These are phyloP conservation scores for Chalcis sispes DNA, from an alignment of 2,888 invertebrate species.

Conservation along the genomic window DNA sequence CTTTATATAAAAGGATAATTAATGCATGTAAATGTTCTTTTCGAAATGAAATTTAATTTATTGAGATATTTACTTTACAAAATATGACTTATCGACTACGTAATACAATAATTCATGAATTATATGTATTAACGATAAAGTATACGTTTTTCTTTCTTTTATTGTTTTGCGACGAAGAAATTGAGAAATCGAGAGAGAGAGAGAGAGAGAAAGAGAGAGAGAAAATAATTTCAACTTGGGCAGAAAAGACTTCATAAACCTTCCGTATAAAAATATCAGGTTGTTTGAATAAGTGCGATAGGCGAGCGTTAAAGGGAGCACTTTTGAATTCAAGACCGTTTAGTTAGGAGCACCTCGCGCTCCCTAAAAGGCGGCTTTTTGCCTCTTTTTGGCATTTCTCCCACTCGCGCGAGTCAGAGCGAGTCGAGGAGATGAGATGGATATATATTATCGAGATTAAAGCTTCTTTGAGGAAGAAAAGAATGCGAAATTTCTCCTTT, in stretches of 20 bases:
- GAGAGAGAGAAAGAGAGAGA: neutral
- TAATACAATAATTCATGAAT: too few species aligned
- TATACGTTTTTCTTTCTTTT: too few species aligned
- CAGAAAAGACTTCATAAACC: neutral
- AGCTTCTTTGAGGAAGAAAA: slow-evolving; percentile 51
- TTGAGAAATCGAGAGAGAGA: too few species aligned
- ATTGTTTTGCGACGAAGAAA: too few species aligned
- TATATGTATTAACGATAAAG: too few species aligned
- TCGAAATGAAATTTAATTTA: too few species aligned
- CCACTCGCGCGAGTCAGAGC: neutral
- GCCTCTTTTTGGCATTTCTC: neutral
- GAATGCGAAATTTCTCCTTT: slow-evolving; percentile 56
- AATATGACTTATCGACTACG: too few species aligned
- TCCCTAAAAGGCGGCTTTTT: slow-evolving; percentile 8
- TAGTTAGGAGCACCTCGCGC: slow-evolving; percentile 4
- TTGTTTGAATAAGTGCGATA: neutral
- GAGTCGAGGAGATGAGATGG: neutral
- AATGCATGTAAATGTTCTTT: too few species aligned
- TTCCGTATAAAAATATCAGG: neutral
- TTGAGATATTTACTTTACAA: too few species aligned
- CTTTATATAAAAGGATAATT: too few species aligned
- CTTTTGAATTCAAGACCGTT: slow-evolving; percentile 7
- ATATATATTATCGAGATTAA: slow-evolving; percentile 54
- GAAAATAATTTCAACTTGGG: too few species aligned
- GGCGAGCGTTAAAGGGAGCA: neutral